These are phyloP conservation scores for Acronicta psi DNA, from an alignment of 2,888 invertebrate genomes.

Conservation along the genomic window DNA sequence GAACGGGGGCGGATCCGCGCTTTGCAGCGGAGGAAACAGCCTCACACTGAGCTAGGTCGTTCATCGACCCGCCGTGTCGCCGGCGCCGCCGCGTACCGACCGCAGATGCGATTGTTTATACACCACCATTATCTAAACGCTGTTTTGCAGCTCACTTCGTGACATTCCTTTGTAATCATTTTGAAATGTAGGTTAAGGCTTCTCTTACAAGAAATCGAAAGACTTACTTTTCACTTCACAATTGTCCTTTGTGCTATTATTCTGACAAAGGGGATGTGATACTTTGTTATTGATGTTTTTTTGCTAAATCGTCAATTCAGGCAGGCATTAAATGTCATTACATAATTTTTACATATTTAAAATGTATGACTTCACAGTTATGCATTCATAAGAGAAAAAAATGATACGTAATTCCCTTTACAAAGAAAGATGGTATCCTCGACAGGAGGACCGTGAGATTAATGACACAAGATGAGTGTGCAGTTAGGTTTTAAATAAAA, in stretches of 20 bases:
- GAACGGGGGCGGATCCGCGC: constrained; percentile 58
- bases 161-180: constrained; percentile 86
- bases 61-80: constrained; percentile 79
- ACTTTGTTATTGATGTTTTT: constrained; percentile 24
- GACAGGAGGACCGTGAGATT: constrained; percentile 53
- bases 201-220: constrained; percentile 70
- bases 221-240: constrained; percentile 45
- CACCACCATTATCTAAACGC: constrained; percentile 83
- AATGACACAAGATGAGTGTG: constrained; percentile 54
- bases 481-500: constrained; percentile 56
- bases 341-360: constrained; percentile 42
- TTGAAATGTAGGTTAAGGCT: constrained; percentile 85
- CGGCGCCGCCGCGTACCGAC: constrained; percentile 59
- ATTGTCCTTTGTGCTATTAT: constrained; percentile 36
- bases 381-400: constrained; percentile 50
- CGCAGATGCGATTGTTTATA: constrained; percentile 83
- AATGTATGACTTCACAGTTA: constrained; percentile 51
- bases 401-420: constrained; percentile 52
- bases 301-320: constrained; percentile 9
- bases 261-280: constrained; percentile 25
- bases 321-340: constrained; percentile 21
- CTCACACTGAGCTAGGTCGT: constrained; percentile 84
- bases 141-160: constrained; percentile 80
- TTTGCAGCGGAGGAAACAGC: constrained; percentile 63
- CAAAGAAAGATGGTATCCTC: constrained; percentile 55